Evolutionary conservation across 1,140 invertebrate genomes (phyloP).

Genomic region (Diuraphis noxia): DNA sequence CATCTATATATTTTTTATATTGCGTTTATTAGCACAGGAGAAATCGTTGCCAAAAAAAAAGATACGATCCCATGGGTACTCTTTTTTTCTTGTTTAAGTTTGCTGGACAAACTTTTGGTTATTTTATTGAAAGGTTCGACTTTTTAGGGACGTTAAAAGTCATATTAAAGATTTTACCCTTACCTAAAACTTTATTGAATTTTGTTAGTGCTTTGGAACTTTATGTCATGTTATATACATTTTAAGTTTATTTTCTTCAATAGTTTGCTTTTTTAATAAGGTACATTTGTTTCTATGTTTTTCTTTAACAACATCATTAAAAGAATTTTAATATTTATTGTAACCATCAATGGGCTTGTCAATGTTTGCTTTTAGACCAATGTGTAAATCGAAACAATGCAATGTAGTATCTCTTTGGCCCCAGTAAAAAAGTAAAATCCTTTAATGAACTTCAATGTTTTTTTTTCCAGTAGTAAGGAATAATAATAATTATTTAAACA

Average conservation of each 20-base stretch:
- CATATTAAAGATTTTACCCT: constrained; percentile 34
- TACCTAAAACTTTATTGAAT: constrained; percentile 40
- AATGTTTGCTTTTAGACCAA: neutral
- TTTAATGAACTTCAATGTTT: neutral
- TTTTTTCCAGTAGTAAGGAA: neutral
- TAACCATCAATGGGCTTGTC: neutral
- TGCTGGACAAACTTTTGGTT: constrained; percentile 22
- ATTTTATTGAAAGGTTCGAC: constrained; percentile 38
- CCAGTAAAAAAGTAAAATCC: neutral
- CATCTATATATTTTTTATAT: neutral
- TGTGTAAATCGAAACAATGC: neutral
- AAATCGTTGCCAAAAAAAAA: constrained; percentile 28
- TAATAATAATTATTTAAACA: neutral
- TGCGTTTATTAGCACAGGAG: constrained; percentile 12
- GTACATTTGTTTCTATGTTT: neutral
- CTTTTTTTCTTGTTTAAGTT: constrained; percentile 38
- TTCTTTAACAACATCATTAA: neutral
- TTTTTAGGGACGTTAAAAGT: constrained; percentile 38
- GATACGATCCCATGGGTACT: neutral
- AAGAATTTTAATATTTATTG: neutral
- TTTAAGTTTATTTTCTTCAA: constrained; percentile 19
- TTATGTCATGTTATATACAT: constrained; percentile 27
- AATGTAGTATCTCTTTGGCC: neutral
- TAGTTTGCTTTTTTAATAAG: constrained; percentile 25
- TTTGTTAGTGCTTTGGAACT: neutral